phyloP scores from a whole-genome alignment of 37 sponge, comb jelly and placozoan species.

The Dysidea cf. avara region DNA sequence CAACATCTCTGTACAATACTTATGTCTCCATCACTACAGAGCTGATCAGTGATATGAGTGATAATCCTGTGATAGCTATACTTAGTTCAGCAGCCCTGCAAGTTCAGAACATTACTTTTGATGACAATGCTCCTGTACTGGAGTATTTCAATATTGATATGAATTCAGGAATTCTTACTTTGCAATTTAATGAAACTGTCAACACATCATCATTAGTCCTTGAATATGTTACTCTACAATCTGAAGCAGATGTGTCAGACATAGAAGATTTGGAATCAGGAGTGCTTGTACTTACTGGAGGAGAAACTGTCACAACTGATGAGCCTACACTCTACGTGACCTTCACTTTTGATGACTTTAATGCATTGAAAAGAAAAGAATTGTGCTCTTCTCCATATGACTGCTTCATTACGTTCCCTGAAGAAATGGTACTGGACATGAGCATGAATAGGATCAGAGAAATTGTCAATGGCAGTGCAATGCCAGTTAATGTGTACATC shows the following conservation, averaged over 20 bases:
- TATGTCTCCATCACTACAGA: constrained; percentile 33
- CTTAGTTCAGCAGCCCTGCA: constrained; percentile 10
- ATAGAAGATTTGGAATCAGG: constrained; percentile 6
- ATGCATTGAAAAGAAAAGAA: constrained; percentile 53
- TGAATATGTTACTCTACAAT: constrained; percentile 59
- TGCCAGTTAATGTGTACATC: constrained; percentile 47
- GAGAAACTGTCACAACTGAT: constrained; percentile 9
- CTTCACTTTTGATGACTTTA: constrained; percentile 67
- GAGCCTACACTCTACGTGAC: constrained; percentile 39
- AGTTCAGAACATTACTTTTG: constrained; percentile 33
- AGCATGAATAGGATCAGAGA: constrained; percentile 7
- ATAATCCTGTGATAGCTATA: constrained; percentile 47
- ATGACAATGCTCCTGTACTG: constrained; percentile 54
- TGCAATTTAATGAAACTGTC: constrained; percentile 80
- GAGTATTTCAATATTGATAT: constrained; percentile 71
- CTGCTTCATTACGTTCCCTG: constrained; percentile 56
- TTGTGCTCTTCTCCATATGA: constrained; percentile 40
- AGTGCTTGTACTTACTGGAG: constrained; percentile 35
- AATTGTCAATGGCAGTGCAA: constrained; percentile 31
- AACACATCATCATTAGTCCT: constrained; percentile 32
- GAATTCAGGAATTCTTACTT: constrained; percentile 57
- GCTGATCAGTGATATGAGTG: constrained; percentile 68
- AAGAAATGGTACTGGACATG: constrained; percentile 46
- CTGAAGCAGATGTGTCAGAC: constrained; percentile 26
- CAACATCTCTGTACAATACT: constrained; percentile 20